Percentiles rank a stretch among this genome's conserved stretches.
Conservation (phyloP, 2,888 invertebrate genomes). For the Drosophila infuscata region DNA sequence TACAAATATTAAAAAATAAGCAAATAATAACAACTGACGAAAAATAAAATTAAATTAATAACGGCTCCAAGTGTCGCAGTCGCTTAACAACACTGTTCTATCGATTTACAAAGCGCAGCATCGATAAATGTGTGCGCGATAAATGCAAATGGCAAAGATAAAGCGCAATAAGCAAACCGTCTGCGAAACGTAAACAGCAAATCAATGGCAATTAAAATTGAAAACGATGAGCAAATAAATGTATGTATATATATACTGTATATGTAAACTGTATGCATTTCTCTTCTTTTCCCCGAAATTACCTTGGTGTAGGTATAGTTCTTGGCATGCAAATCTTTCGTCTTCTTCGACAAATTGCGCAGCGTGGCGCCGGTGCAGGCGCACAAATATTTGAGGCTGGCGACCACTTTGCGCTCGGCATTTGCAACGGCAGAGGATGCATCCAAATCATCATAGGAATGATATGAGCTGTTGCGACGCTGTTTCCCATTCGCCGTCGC, state of each 20-base stretch:
- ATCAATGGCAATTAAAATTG: slow-evolving; percentile 16
- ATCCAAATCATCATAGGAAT: slow-evolving; percentile 81
- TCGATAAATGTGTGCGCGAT: slow-evolving; percentile 21
- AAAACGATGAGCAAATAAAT: slow-evolving; percentile 5
- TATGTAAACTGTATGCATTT: slow-evolving; percentile 15
- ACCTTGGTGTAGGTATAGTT: slow-evolving; percentile 89
- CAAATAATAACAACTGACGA: slow-evolving; percentile 2
- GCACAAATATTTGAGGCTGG: slow-evolving; percentile 82
- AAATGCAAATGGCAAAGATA: slow-evolving; percentile 35
- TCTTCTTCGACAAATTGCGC: slow-evolving; percentile 80
- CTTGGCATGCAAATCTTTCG: slow-evolving; percentile 82
- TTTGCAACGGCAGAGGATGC: slow-evolving; percentile 65
- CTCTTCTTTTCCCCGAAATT: slow-evolving; percentile 74
- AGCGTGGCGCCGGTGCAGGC: slow-evolving; percentile 83
- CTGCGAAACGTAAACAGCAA: slow-evolving; percentile 24
- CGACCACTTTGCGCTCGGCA: slow-evolving; percentile 76
- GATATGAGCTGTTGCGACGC: slow-evolving; percentile 80
- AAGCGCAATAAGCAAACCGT: slow-evolving; percentile 25
- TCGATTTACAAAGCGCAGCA: neutral
- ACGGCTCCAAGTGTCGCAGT: neutral
- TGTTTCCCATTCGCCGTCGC: slow-evolving; percentile 57
- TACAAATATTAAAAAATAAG: slow-evolving; percentile 3
- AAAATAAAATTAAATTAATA: slow-evolving; percentile 2
- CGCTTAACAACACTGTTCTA: slow-evolving; percentile 20
- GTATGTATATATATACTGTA: neutral